Conservation (phyloP, 2,888 invertebrate species). For the Protodeltote pygarga region DNA sequence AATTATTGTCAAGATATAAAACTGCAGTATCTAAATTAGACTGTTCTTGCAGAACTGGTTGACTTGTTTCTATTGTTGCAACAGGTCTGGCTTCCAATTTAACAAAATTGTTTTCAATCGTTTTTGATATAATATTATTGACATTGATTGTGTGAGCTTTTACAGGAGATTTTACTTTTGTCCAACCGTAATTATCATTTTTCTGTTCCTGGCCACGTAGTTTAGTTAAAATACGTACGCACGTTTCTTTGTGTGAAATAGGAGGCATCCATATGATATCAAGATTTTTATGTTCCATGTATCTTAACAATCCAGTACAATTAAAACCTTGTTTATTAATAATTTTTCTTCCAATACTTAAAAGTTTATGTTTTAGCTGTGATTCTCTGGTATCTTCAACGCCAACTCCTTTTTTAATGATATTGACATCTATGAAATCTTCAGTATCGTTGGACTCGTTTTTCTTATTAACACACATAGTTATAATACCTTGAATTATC, state of each 20-base stretch:
- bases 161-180: constrained; percentile 4
- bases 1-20: constrained; percentile 22
- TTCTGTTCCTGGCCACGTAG: constrained; percentile 39
- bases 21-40: constrained; percentile 16
- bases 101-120: neutral
- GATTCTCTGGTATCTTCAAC: constrained; percentile 45
- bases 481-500: constrained; percentile 63
- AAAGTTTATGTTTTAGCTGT: constrained; percentile 71
- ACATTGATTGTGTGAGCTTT: no score
- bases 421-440: constrained; percentile 7
- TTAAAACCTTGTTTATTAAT: constrained; percentile 65
- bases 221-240: constrained; percentile 66
- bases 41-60: neutral
- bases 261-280: constrained; percentile 64
- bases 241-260: constrained; percentile 46
- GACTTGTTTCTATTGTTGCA: neutral
- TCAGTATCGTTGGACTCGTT: constrained; percentile 23
- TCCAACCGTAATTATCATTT: constrained; percentile 56
- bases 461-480: constrained; percentile 61
- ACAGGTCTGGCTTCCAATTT: neutral
- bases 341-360: constrained; percentile 76
- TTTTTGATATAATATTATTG: neutral
- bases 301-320: constrained; percentile 71
- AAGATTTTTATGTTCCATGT: constrained; percentile 71
- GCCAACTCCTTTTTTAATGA: constrained; percentile 27